These are phyloP conservation scores for Sturmia bella DNA, from an alignment of 2,888 invertebrate species.

Conservation along the genomic window DNA sequence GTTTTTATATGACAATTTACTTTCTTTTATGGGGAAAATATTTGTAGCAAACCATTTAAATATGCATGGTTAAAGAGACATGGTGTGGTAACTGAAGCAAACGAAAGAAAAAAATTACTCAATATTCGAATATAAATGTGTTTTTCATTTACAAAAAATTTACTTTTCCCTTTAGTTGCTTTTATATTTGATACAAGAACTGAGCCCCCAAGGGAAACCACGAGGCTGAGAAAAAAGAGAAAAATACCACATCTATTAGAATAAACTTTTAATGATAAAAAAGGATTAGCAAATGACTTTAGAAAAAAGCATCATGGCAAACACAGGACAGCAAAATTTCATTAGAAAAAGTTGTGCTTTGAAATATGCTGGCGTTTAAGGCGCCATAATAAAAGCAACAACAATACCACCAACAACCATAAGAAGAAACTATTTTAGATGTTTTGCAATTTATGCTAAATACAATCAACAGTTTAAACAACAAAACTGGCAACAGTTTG, in stretches of 20 bases:
- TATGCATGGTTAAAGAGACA: neutral
- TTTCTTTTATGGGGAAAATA: neutral
- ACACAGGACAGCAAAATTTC: neutral
- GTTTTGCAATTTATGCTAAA: constrained; percentile 58
- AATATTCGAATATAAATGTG: neutral
- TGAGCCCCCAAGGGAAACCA: neutral
- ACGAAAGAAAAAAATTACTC: neutral
- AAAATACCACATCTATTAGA: neutral
- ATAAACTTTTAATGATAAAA: constrained; percentile 47
- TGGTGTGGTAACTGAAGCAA: neutral
- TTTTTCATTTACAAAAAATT: neutral
- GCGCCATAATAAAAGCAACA: neutral
- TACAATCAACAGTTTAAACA: constrained; percentile 54
- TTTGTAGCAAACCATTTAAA: neutral
- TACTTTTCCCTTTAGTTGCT: neutral
- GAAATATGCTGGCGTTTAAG: constrained; percentile 10
- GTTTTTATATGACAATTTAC: neutral
- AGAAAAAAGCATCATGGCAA: neutral
- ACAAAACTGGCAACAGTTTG: constrained; percentile 29
- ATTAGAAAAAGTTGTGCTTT: neutral
- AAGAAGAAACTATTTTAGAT: constrained; percentile 37
- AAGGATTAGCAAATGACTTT: constrained; percentile 50
- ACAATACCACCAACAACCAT: neutral
- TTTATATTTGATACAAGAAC: neutral
- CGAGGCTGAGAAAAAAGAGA: neutral